These are phyloP conservation scores for Acanthopagrus latus DNA, from an alignment of 2,797 vertebrate species.

Conservation along the genomic window DNA sequence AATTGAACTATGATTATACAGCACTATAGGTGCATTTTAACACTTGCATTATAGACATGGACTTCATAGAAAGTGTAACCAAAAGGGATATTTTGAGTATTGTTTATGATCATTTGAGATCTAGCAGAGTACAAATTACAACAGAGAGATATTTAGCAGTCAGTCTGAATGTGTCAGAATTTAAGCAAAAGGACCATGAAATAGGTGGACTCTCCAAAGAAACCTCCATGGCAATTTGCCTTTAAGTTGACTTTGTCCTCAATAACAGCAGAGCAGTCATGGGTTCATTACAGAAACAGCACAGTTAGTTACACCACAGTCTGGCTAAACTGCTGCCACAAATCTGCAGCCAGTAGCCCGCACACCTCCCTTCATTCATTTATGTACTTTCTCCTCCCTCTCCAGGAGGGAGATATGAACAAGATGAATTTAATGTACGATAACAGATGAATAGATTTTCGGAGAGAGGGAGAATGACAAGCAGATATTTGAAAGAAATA, in stretches of 20 bases:
- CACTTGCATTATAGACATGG: no score
- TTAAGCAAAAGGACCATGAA: not conserved
- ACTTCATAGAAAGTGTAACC: not conserved
- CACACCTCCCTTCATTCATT: conserved; percentile 16
- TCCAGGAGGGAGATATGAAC: conserved; percentile 45
- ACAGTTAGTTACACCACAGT: not conserved
- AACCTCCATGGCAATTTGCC: not conserved
- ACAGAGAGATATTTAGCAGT: not conserved
- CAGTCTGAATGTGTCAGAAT: not conserved
- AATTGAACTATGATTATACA: no score
- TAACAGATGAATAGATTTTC: conserved; percentile 48
- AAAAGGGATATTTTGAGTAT: not conserved
- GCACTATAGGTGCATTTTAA: no score
- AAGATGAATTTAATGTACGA: conserved; percentile 44
- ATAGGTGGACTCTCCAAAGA: not conserved
- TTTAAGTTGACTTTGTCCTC: conserved; percentile 3
- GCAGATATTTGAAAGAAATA: conserved; percentile 38
- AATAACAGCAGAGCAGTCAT: not conserved
- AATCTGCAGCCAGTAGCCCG: not conserved
- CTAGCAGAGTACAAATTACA: not conserved
- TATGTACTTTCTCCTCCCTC: conserved; percentile 1
- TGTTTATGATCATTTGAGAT: not conserved
- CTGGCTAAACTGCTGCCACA: conserved; percentile 2
- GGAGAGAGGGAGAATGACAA: conserved; percentile 32
- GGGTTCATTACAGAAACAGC: conserved; percentile 3